Percentiles rank a stretch among this genome's conserved stretches.
phyloP scores from a whole-genome alignment of 1,140 invertebrate species.

The Drosophila kurseongensis region DNA sequence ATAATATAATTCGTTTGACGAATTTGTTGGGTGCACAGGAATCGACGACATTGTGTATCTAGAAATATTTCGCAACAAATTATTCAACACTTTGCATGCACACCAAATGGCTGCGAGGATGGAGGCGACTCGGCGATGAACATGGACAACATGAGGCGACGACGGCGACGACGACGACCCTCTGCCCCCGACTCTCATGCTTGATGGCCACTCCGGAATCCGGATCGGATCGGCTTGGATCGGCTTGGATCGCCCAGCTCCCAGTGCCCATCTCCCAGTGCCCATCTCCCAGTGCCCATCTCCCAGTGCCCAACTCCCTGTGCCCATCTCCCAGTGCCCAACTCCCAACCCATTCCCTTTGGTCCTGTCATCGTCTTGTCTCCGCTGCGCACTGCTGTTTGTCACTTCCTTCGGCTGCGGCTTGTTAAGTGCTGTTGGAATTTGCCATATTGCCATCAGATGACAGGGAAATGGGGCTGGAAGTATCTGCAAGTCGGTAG shows the following conservation, averaged over 20 bases:
- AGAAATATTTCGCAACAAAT: slow-evolving; percentile 82
- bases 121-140: slow-evolving; percentile 23
- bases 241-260: not conserved
- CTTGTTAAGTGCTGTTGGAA: slow-evolving; percentile 71
- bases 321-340: not conserved
- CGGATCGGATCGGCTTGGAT: slow-evolving; percentile 8
- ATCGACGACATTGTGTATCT: slow-evolving; percentile 52
- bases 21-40: slow-evolving; percentile 45
- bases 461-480: slow-evolving; percentile 13
- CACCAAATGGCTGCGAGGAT: slow-evolving; percentile 32
- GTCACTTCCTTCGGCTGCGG: slow-evolving; percentile 67
- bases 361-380: slow-evolving; percentile 70
- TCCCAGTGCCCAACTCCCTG: not conserved
- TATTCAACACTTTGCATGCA: slow-evolving; percentile 81
- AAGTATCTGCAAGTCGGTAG: not conserved
- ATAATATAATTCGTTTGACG: slow-evolving; percentile 1
- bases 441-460: slow-evolving; percentile 55
- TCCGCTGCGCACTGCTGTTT: slow-evolving; percentile 60
- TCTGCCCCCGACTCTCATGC: slow-evolving; percentile 29
- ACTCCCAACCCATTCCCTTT: not conserved
- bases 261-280: not conserved
- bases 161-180: slow-evolving; percentile 46
- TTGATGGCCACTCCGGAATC: slow-evolving; percentile 19
- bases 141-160: slow-evolving; percentile 59
- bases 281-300: not conserved